phyloP scores from a whole-genome alignment of 2,888 invertebrate genomes.

The Drosophila paramelanica region DNA sequence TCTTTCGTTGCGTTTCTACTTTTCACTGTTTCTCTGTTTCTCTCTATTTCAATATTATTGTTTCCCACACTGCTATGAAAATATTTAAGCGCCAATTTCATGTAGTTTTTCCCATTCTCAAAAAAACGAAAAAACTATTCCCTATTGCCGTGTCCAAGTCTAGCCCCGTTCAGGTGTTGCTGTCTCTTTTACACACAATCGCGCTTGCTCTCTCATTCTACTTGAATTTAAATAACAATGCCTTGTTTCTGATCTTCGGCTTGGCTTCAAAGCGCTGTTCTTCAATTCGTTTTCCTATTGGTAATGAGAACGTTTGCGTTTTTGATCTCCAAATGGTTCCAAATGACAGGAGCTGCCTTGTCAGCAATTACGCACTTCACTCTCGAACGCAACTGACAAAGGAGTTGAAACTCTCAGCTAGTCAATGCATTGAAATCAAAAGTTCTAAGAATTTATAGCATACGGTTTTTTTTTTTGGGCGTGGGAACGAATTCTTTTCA shows the following conservation, averaged over 20 bases:
- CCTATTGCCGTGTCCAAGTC: slow-evolving; percentile 13
- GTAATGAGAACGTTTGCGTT: slow-evolving; percentile 68
- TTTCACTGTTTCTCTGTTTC: slow-evolving; percentile 15
- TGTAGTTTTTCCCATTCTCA: slow-evolving; percentile 61
- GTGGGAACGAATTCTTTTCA: slow-evolving; percentile 53
- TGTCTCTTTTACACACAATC: slow-evolving; percentile 3
- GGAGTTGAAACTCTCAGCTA: slow-evolving; percentile 51
- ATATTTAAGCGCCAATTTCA: slow-evolving; percentile 83
- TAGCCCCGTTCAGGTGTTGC: slow-evolving; percentile 20
- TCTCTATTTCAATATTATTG: slow-evolving; percentile 75
- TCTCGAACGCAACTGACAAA: slow-evolving; percentile 52
- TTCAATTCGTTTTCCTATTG: slow-evolving; percentile 54
- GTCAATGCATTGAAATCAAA: slow-evolving; percentile 63
- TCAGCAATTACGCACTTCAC: slow-evolving; percentile 79
- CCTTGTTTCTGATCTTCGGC: slow-evolving; percentile 55
- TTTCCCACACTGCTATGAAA: slow-evolving; percentile 78
- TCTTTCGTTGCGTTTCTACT: background rate
- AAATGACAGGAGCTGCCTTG: slow-evolving; percentile 69
- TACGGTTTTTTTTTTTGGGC: slow-evolving; percentile 29
- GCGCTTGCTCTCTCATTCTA: slow-evolving; percentile 3
- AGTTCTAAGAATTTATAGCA: slow-evolving; percentile 61
- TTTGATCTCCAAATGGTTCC: slow-evolving; percentile 34
- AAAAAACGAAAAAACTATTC: slow-evolving; percentile 4
- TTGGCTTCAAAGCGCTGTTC: slow-evolving; percentile 69
- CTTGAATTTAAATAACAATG: slow-evolving; percentile 80